Percentiles rank a stretch among this genome's conserved stretches.
Evolutionary conservation across 1,140 invertebrate species (phyloP).

Genomic region (Ostrea edulis): DNA sequence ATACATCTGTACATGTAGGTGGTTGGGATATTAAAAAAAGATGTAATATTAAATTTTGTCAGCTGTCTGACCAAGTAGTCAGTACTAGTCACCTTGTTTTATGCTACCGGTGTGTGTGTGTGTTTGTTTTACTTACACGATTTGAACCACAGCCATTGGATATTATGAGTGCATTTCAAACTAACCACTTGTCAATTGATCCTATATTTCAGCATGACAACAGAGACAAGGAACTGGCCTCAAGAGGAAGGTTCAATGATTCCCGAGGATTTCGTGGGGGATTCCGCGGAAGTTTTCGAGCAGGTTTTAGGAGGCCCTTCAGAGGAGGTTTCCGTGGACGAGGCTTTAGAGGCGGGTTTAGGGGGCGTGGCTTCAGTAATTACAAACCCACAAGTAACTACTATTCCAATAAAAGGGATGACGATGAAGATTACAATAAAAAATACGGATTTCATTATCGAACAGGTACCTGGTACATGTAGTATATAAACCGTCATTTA

Average conservation of each 20-base stretch:
- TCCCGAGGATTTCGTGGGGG: conserved; percentile 31
- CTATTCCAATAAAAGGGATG: background rate
- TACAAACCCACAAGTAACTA: background rate
- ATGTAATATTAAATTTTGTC: too few relatives aligned
- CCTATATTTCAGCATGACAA: conserved; percentile 55
- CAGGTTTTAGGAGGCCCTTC: conserved; percentile 36
- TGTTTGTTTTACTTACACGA: too few relatives aligned
- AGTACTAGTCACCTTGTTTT: too few relatives aligned
- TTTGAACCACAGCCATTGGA: too few relatives aligned
- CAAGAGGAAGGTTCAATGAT: background rate
- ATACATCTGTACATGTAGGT: too few relatives aligned
- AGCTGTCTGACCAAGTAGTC: too few relatives aligned
- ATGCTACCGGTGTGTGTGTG: too few relatives aligned
- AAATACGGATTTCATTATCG: conserved; percentile 31
- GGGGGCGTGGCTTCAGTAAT: background rate
- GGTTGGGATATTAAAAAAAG: too few relatives aligned
- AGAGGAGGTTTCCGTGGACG: conserved; percentile 42
- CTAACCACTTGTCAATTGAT: background rate
- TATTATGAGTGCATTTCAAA: too few relatives aligned
- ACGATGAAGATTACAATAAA: background rate
- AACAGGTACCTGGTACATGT: background rate
- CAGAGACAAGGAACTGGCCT: conserved; percentile 44
- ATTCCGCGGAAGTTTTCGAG: conserved; percentile 34
- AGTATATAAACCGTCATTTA: background rate
- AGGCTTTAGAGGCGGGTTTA: conserved; percentile 1